Conservation (phyloP, 2,888 invertebrate species). For the Eustalomyia histrio region DNA sequence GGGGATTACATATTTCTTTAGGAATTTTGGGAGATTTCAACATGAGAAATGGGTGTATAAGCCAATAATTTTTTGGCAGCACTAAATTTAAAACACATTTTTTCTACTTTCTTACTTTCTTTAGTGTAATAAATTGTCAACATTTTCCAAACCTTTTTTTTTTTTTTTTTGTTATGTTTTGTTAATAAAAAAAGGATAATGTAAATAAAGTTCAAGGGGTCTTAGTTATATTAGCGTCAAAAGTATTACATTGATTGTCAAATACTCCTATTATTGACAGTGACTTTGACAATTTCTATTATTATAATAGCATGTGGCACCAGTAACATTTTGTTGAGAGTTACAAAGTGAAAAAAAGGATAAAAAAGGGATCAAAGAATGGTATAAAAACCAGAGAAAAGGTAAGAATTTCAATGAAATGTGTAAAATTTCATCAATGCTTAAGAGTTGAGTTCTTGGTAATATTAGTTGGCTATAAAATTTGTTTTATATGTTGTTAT, state of each 20-base stretch:
- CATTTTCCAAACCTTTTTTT: constrained; percentile 3
- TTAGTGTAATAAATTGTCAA: background rate
- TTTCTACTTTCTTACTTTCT: too few relatives aligned
- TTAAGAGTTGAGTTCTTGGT: constrained; percentile 9
- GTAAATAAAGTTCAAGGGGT: constrained; percentile 5
- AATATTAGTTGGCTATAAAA: background rate
- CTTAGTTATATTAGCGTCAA: constrained; percentile 27
- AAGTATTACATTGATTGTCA: constrained; percentile 28
- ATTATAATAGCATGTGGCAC: constrained; percentile 31
- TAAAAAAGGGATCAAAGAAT: too few relatives aligned
- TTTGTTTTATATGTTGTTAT: background rate
- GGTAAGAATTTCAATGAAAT: constrained; percentile 42
- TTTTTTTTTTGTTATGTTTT: background rate
- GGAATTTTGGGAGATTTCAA: too few relatives aligned
- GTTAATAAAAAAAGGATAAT: constrained; percentile 4
- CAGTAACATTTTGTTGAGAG: constrained; percentile 1
- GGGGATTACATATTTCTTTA: too few relatives aligned
- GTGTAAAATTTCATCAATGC: constrained; percentile 12
- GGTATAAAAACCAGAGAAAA: background rate
- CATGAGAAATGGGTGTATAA: too few relatives aligned
- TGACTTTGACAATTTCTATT: background rate
- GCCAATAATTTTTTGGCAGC: too few relatives aligned
- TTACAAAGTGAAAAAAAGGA: background rate
- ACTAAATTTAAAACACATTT: too few relatives aligned
- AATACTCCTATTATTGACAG: constrained; percentile 3